These are phyloP conservation scores for Euzetes globulus DNA, from an alignment of 2,888 invertebrate species.

Conservation along the genomic window DNA sequence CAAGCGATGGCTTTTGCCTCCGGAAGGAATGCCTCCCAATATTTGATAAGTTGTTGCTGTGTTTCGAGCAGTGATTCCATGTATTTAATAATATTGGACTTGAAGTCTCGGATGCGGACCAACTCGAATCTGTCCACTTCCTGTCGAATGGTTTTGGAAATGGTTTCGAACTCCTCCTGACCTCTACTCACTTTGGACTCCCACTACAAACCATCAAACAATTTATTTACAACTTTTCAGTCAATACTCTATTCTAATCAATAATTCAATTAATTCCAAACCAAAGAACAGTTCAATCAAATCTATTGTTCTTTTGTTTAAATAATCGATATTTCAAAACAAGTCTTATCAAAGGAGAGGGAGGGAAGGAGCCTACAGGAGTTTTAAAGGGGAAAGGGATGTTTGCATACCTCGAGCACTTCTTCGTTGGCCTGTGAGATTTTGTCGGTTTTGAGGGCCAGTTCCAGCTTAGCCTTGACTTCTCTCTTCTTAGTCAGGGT, in stretches of 20 bases:
- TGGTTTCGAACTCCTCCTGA: constrained; percentile 90
- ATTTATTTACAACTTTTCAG: not conserved
- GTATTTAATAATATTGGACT: constrained; percentile 77
- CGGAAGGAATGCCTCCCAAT: constrained; percentile 93
- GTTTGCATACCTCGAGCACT: constrained; percentile 68
- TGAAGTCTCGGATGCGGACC: constrained; percentile 78
- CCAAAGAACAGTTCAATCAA: too few species aligned
- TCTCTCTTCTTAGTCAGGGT: constrained; percentile 89
- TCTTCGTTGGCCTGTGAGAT: constrained; percentile 74
- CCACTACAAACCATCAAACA: constrained; percentile 57
- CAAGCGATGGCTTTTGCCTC: constrained; percentile 80
- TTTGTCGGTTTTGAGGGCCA: constrained; percentile 81
- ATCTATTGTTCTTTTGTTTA: too few species aligned
- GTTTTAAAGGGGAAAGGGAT: constrained; percentile 27
- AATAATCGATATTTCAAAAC: not conserved
- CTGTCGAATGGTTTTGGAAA: constrained; percentile 84
- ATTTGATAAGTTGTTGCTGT: constrained; percentile 86
- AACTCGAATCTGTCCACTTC: constrained; percentile 89
- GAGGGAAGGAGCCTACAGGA: not conserved
- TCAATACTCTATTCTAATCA: not conserved
- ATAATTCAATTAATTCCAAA: not conserved
- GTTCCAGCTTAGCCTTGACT: constrained; percentile 80
- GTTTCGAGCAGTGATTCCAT: constrained; percentile 88
- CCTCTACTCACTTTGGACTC: constrained; percentile 93
- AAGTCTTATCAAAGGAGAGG: not conserved